Evolutionary conservation across 2,113 vertebrate species (phyloP).

Genomic region (Scomber japonicus): DNA sequence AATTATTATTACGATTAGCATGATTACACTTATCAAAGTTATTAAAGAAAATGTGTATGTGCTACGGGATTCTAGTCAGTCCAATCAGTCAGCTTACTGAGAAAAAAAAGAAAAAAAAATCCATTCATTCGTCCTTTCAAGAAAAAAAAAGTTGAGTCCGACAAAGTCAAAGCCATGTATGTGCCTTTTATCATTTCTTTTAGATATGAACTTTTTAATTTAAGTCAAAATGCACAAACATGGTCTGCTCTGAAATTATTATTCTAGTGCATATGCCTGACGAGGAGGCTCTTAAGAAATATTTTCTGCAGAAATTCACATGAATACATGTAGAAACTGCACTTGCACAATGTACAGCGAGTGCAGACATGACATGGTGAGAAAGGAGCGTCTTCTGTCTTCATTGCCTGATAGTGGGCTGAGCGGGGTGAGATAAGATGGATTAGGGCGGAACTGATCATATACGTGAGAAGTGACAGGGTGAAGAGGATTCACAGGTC

Average conservation of each 20-base stretch:
- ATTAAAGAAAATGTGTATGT: conserved; percentile 36
- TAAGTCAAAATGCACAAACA: conserved; percentile 50
- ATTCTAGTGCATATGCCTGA: conserved; percentile 59
- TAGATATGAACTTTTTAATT: conserved; percentile 15
- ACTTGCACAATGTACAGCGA: conserved; percentile 28
- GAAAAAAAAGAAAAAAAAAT: not conserved
- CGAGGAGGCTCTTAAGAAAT: conserved; percentile 22
- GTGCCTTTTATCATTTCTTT: conserved; percentile 39
- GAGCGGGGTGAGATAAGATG: conserved; percentile 13
- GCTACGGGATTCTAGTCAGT: conserved; percentile 38
- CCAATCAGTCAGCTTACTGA: conserved; percentile 18
- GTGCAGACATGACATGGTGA: conserved; percentile 50
- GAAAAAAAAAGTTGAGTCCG: conserved; percentile 23
- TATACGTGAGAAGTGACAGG: conserved; percentile 12
- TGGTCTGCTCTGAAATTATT: conserved; percentile 19
- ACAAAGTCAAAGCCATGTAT: conserved; percentile 31
- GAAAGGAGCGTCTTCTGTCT: conserved; percentile 15
- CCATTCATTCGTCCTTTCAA: conserved; percentile 15
- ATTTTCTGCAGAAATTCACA: conserved; percentile 34
- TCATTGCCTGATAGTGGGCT: not conserved
- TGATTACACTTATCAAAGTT: conserved; percentile 37
- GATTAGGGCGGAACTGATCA: conserved; percentile 19
- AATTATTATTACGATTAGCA: conserved; percentile 38
- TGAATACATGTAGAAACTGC: conserved; percentile 47
- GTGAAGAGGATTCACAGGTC: conserved; percentile 20